These are phyloP conservation scores for Alauda arvensis DNA, from an alignment of 2,797 vertebrate genomes.

Conservation along the genomic window DNA sequence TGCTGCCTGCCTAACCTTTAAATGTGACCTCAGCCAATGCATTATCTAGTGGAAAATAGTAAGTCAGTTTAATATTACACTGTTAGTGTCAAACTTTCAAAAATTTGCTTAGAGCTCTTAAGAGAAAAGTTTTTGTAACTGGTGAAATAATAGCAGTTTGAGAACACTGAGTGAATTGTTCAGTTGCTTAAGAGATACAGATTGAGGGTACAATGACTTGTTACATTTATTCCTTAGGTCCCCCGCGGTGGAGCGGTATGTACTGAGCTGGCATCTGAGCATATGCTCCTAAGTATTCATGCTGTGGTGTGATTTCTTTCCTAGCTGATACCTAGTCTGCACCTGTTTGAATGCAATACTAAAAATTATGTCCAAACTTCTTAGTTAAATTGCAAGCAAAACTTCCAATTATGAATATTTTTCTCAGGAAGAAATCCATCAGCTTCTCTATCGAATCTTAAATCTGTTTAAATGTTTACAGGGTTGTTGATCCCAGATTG, in stretches of 20 bases:
- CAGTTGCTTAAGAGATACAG: not conserved
- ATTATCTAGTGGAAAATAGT: not conserved
- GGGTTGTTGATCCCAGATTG: not conserved
- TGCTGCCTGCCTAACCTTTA: not conserved
- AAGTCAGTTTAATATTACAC: not conserved
- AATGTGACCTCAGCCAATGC: not conserved
- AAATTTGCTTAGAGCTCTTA: not conserved
- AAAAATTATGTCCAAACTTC: not conserved
- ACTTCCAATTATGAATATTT: not conserved
- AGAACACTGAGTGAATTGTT: not conserved
- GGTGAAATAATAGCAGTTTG: not conserved
- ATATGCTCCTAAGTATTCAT: constrained; percentile 56
- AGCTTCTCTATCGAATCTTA: not conserved
- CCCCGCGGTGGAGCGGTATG: constrained; percentile 86
- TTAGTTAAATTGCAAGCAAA: not conserved
- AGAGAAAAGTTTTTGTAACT: not conserved
- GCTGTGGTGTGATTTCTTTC: constrained; percentile 50
- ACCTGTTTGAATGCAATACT: not conserved
- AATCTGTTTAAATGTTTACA: not conserved
- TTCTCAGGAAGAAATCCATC: not conserved
- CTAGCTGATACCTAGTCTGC: not conserved
- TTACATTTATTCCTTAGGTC: constrained; percentile 79
- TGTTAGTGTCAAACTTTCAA: not conserved
- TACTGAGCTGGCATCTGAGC: constrained; percentile 64
- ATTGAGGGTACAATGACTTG: constrained; percentile 45